A percentile compares a stretch with the other conserved stretches of the same genome.
Evolutionary conservation across 2,113 vertebrate genomes (phyloP).

Genomic region (Python bivittatus): DNA sequence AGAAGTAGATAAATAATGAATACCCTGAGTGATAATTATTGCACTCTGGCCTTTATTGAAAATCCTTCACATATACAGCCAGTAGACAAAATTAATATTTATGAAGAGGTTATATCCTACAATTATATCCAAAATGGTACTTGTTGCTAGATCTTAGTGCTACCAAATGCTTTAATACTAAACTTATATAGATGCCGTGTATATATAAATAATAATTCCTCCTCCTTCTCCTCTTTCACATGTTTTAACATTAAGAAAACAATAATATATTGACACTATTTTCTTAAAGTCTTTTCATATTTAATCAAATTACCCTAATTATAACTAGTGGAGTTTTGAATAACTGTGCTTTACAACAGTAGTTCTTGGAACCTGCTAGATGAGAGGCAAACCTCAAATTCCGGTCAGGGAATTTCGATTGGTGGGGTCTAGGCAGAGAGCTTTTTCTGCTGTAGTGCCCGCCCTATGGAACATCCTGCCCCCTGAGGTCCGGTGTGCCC

Average conservation of each 20-base stretch:
- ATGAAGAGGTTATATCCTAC: not conserved
- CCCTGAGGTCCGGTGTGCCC: no score
- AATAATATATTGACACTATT: not conserved
- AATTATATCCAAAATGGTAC: not conserved
- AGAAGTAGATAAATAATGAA: slow-evolving; percentile 7
- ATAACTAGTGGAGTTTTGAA: not conserved
- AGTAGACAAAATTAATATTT: not conserved
- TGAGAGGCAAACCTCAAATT: no score
- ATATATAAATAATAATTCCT: not conserved
- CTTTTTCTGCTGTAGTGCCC: no score
- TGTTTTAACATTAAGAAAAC: not conserved
- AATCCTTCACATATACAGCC: not conserved
- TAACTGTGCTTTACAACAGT: not conserved
- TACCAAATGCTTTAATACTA: not conserved
- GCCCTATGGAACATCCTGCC: no score
- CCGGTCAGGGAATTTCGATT: no score
- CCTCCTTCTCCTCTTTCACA: not conserved
- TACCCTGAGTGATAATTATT: not conserved
- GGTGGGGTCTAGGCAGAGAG: no score
- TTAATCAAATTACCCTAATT: not conserved
- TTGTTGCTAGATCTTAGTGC: not conserved
- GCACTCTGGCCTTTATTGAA: not conserved
- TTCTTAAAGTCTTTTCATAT: not conserved
- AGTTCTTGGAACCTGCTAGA: not conserved
- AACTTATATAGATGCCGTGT: not conserved